Evolutionary conservation across 1,140 invertebrate genomes (phyloP).

Genomic region (Zeugodacus cucurbitae): DNA sequence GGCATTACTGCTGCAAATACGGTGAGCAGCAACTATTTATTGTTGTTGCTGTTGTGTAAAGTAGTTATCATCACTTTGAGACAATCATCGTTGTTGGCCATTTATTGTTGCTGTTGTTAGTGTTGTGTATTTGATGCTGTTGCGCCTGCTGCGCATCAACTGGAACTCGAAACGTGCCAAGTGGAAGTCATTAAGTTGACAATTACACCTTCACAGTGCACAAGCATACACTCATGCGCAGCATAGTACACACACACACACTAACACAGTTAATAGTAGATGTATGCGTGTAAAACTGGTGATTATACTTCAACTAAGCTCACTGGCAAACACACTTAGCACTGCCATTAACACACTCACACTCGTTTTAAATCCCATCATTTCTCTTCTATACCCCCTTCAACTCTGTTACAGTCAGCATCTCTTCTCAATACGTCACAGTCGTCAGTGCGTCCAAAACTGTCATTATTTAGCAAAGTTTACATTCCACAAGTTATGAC

Average conservation of each 20-base stretch:
- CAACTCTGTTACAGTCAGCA: neutral
- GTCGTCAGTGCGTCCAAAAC: neutral
- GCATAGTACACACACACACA: too few species aligned
- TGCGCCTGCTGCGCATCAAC: neutral
- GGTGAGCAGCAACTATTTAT: neutral
- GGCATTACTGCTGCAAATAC: neutral
- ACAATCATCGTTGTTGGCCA: neutral
- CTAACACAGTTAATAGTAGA: too few species aligned
- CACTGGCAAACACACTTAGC: neutral
- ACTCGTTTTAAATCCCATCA: neutral
- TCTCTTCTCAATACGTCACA: neutral
- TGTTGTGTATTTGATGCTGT: neutral
- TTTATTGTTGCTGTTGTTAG: neutral
- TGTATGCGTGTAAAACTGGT: neutral
- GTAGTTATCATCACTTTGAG: conserved; percentile 22
- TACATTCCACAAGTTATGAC: neutral
- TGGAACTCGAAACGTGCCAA: neutral
- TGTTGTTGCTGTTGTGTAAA: conserved; percentile 4
- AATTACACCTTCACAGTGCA: neutral
- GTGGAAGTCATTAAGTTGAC: conserved; percentile 17
- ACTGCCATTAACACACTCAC: neutral
- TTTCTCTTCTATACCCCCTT: neutral
- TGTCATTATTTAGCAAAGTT: neutral
- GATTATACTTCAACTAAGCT: neutral
- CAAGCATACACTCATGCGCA: neutral